These are phyloP conservation scores for Campopleginae sp. DNA, from an alignment of 2,888 invertebrate genomes.

Conservation along the genomic window DNA sequence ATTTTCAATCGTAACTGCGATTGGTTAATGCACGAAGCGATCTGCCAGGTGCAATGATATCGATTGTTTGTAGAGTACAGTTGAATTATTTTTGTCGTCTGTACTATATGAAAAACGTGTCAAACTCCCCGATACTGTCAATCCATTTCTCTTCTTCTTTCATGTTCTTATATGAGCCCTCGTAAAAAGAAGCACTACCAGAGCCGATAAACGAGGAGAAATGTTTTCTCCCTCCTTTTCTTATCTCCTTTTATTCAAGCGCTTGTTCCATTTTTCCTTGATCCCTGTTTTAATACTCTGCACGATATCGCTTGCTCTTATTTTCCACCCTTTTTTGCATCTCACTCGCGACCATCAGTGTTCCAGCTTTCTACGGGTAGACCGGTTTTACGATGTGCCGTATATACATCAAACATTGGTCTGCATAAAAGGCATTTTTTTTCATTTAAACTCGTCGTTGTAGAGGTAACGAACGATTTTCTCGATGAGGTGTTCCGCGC, in stretches of 20 bases:
- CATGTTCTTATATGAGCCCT: conserved; percentile 25
- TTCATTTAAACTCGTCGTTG: conserved; percentile 54
- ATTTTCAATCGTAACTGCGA: background rate
- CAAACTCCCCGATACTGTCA: conserved; percentile 11
- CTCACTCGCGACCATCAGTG: conserved; percentile 23
- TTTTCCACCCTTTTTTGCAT: conserved; percentile 23
- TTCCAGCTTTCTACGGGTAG: conserved; percentile 18
- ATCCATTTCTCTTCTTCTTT: conserved; percentile 4
- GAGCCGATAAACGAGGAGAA: conserved; percentile 65
- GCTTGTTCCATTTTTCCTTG: conserved; percentile 12
- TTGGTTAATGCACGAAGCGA: background rate
- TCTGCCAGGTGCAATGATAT: background rate
- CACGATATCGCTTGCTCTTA: background rate
- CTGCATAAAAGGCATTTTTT: conserved; percentile 53
- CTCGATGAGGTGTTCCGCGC: conserved; percentile 61
- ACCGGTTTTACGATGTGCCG: background rate
- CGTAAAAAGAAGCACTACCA: conserved; percentile 42
- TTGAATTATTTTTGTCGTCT: conserved; percentile 24
- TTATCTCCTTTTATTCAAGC: background rate
- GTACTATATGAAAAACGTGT: conserved; percentile 31
- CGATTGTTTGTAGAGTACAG: conserved; percentile 3
- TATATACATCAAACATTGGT: conserved; percentile 4
- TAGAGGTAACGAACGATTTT: conserved; percentile 57
- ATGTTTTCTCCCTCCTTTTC: conserved; percentile 55
- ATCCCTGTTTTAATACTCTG: conserved; percentile 37